Evolutionary conservation across 2,113 vertebrate species (phyloP).

Genomic region (Todiramphus saurophagus): DNA sequence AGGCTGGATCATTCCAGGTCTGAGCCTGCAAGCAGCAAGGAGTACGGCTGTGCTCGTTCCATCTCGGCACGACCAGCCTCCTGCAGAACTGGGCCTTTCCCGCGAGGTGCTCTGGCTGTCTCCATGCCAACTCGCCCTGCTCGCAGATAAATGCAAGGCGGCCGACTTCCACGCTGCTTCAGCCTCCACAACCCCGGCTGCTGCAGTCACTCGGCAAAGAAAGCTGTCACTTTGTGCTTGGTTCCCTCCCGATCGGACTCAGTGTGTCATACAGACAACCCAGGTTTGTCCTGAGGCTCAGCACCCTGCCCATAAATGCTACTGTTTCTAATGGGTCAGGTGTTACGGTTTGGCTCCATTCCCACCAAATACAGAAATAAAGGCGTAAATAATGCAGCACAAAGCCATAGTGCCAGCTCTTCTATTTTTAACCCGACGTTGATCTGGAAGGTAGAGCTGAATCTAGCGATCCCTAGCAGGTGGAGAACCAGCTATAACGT

Average conservation of each 20-base stretch:
- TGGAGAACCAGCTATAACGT: neutral
- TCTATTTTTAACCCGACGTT: neutral
- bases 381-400: constrained; percentile 6
- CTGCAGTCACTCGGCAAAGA: neutral
- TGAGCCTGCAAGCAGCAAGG: neutral
- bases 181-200: neutral
- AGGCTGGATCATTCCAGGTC: neutral
- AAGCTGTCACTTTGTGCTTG: neutral
- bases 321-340: neutral
- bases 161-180: neutral
- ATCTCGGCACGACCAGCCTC: neutral
- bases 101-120: neutral
- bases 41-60: no score
- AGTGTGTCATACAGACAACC: neutral
- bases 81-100: neutral
- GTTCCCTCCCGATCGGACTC: neutral
- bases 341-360: neutral
- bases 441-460: neutral
- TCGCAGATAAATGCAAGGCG: neutral
- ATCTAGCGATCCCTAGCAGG: neutral
- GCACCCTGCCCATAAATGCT: neutral
- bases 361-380: neutral
- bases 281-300: neutral
- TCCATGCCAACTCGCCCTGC: neutral
- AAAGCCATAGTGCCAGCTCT: neutral